Base-by-base conservation (phyloP, 1,140 invertebrate genomes). In the Eupeodes corollae region DNA sequence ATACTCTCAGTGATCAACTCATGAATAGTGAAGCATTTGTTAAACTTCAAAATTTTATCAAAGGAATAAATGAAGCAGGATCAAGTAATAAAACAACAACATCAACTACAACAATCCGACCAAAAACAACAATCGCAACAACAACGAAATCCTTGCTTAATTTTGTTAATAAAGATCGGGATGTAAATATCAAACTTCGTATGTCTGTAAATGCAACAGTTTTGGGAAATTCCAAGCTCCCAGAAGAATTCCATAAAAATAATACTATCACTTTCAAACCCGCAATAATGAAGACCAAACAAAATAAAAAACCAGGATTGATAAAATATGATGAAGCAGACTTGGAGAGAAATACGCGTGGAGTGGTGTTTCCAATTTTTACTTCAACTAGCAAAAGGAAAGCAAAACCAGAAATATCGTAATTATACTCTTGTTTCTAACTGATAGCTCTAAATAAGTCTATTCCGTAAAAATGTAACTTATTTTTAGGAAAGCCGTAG, bases 211-310 rank as follows among this genome's bases (percentile, higher is more conserved):
- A 57, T 42, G 63, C 59, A 16, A 55, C 56, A 42, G 50, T 66
- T 8, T 56, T 57, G 18, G 52, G 53, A 0, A 55, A 62, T 32
- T 55, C 55, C 0, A 59, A 55, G 30, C 53, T 26, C 8, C 21
- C 21, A 56, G 0, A 64, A 61, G n/a, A 47, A 51, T 33, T 55
- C 57, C 45, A 55, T 33, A 59, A 62, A 19, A 65, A 65, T 44
- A 62, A 62, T 1, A 55, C 62, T 1, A 52, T 65, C 11, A 52
- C 48, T 14, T 14, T 65, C 32, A 37, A 47, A 19, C 58, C 56
- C 0, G 46, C 33, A 6, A 38, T 42, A 26, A 35, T 13, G 39
- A 42, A 19, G 44, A 51, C n/a, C 46, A 26, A 26, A 26, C 3
- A 26, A 26, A 8, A 26, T 8, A 26, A 8, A 26, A 26, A 26